Base-by-base conservation (phyloP, 1,140 invertebrate genomes). In the Lepidurus couesii region DNA sequence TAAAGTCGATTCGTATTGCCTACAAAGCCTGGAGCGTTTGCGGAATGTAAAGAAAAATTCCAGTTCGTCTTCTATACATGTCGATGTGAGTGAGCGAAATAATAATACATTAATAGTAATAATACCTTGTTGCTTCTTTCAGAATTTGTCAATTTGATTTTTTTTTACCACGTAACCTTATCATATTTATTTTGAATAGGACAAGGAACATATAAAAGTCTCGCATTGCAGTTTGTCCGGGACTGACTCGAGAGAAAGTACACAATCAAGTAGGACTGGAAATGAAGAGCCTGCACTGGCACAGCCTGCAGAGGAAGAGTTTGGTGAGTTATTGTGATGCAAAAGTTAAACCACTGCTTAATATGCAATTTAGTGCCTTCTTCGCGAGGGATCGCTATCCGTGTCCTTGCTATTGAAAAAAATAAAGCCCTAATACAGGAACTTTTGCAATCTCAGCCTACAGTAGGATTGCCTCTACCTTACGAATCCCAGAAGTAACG, bases 271-370 rank as follows among this genome's bases (percentile, higher is more conserved):
- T 7, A 65, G 21, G 13, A 65, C 6, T 16, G 53, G 21, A 9
- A 13, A 65, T 65, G 2, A 9, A 65, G 53, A 1, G 6, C 21
- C 53, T 13, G 16, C 53, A 13, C 53, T 21, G 16, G 53, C 13
- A n/a, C 53, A 65, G 21, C 53, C 53, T 65, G 21, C 53, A 65
- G 53, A 65, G 21, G 53, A 65, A 65, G 53, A 65, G 13, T 65
- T 65, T 21, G 53, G 53, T 65, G 8, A 65, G 53, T 21, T 65
- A 21, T 34, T 34, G 34, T 4, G 6, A 65, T 21, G 21, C 6
- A 9, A 65, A 13, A 65, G 6, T 21, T 3, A 65, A 65, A 65
- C 21, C 7, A 7, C 53, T 16, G 21, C 1, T 65, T 65, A 65
- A 65, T 21, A 7, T 21, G 16, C n/a, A 13, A n/a, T 21, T 65